Conservation (phyloP, 2,888 invertebrate genomes). For the Arenicola marina region DNA sequence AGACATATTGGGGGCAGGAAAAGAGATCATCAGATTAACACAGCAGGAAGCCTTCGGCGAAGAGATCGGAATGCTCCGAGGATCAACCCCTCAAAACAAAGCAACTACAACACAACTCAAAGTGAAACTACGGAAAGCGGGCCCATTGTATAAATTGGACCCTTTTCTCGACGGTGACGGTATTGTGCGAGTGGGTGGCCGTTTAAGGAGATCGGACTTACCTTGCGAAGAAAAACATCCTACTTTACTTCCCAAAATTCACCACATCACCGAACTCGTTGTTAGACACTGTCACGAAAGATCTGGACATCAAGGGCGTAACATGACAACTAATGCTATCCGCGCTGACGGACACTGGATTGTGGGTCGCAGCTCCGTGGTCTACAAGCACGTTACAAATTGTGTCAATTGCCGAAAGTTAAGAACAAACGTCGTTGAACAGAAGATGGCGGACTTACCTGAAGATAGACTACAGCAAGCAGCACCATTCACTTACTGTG, state of each 20-base stretch:
- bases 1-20: neutral
- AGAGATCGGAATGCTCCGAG: too few relatives aligned
- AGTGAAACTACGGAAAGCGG: neutral
- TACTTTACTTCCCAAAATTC: neutral
- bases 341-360: conserved; percentile 10
- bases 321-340: conserved; percentile 31
- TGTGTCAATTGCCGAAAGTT: conserved; percentile 46
- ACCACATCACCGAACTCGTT: conserved; percentile 6
- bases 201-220: neutral
- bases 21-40: neutral
- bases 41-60: neutral
- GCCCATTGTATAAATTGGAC: neutral
- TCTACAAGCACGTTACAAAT: neutral
- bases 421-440: conserved; percentile 30
- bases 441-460: conserved; percentile 55
- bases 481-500: conserved; percentile 41
- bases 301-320: conserved; percentile 28
- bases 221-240: conserved; percentile 7
- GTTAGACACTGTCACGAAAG: conserved; percentile 33
- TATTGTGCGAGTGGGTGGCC: conserved; percentile 4
- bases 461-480: conserved; percentile 37
- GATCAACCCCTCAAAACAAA: too few relatives aligned
- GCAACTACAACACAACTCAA: too few relatives aligned
- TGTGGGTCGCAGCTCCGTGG: neutral
- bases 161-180: conserved; percentile 6